These are phyloP conservation scores for Gryon sp. DNA, from an alignment of 1,140 invertebrate species.

Conservation along the genomic window DNA sequence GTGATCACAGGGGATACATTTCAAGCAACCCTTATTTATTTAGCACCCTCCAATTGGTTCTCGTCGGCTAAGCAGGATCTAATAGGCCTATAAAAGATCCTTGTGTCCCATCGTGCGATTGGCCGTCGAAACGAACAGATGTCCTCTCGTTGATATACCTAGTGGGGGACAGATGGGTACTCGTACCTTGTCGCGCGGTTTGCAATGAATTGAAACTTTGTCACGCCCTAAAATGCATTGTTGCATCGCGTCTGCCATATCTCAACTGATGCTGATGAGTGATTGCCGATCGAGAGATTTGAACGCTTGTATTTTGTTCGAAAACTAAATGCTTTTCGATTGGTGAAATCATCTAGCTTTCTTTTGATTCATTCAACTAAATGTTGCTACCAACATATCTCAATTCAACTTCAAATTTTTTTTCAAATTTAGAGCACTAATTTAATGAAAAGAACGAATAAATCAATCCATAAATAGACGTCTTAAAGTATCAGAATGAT, in stretches of 20 bases:
- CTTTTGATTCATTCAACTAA: neutral
- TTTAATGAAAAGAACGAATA: too few relatives aligned
- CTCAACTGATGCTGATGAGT: conserved; percentile 28
- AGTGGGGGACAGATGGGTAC: conserved; percentile 73
- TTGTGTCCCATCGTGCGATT: conserved; percentile 71
- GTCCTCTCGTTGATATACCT: conserved; percentile 63
- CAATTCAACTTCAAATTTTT: too few relatives aligned
- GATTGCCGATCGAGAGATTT: conserved; percentile 19
- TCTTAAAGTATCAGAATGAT: too few relatives aligned
- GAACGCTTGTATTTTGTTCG: conserved; percentile 16
- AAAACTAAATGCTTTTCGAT: conserved; percentile 27
- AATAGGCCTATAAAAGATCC: conserved; percentile 79
- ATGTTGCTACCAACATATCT: too few relatives aligned
- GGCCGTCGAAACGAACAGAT: conserved; percentile 73
- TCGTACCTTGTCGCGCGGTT: conserved; percentile 61
- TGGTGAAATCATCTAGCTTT: neutral
- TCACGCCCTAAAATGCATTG: conserved; percentile 77
- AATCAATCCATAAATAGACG: too few relatives aligned
- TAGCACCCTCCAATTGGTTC: conserved; percentile 79
- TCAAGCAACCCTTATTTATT: conserved; percentile 78
- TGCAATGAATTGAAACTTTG: conserved; percentile 74
- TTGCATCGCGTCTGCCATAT: conserved; percentile 54
- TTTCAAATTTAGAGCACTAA: too few relatives aligned
- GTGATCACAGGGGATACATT: conserved; percentile 63
- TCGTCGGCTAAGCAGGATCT: conserved; percentile 78